A percentile compares a stretch with the other conserved stretches of the same genome.
phyloP scores from a whole-genome alignment of 2,113 vertebrate species.

The Periophthalmodon schlosseri region DNA sequence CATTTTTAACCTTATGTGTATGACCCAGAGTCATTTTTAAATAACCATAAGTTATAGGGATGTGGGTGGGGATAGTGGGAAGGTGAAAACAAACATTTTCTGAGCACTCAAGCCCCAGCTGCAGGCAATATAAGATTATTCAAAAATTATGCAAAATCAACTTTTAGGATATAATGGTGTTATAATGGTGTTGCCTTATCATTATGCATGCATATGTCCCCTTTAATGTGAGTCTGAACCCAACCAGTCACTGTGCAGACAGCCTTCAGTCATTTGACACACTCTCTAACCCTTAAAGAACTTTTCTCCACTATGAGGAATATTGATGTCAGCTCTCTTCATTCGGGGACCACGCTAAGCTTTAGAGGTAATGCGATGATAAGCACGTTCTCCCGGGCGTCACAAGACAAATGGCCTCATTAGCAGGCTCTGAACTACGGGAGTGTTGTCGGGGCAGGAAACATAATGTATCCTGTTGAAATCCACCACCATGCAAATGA shows the following conservation, averaged over 20 bases:
- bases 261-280: slow-evolving; percentile 39
- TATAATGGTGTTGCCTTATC: too few species aligned
- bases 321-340: slow-evolving; percentile 62
- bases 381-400: slow-evolving; percentile 56
- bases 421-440: slow-evolving; percentile 54
- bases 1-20: too few species aligned
- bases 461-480: slow-evolving; percentile 61
- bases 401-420: slow-evolving; percentile 72
- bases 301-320: slow-evolving; percentile 32
- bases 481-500: slow-evolving; percentile 53
- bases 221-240: background rate
- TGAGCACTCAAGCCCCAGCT: too few species aligned
- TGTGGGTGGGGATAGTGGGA: too few species aligned
- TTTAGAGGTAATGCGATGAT: slow-evolving; percentile 62
- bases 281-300: slow-evolving; percentile 15
- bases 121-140: too few species aligned
- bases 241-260: slow-evolving; percentile 1
- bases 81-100: too few species aligned
- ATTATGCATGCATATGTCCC: too few species aligned
- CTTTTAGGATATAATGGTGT: too few species aligned
- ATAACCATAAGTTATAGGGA: too few species aligned
- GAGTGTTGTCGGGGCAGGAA: slow-evolving; percentile 55
- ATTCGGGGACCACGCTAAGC: slow-evolving; percentile 39
- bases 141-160: too few species aligned
- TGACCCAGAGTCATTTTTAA: too few species aligned